Evolutionary conservation across 37 sponge, comb jelly and placozoan species (phyloP).

Genomic region (Theonella swinhoei): DNA sequence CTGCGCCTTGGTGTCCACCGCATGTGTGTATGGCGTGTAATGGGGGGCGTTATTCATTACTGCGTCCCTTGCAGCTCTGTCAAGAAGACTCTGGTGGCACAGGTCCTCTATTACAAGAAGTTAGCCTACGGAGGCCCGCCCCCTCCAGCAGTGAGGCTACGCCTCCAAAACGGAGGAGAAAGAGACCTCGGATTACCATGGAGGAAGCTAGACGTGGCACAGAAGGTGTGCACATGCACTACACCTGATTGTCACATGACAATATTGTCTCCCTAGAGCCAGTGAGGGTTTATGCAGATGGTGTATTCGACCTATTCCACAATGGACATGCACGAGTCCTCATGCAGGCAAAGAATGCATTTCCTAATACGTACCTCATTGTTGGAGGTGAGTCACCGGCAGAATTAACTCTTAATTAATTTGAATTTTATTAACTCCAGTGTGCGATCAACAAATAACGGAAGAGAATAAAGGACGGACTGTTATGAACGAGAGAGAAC

Average conservation of each 20-base stretch:
- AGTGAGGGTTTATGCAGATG: slow-evolving; percentile 95
- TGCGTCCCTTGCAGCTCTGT: no score
- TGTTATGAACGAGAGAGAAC: slow-evolving; percentile 86
- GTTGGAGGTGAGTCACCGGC: slow-evolving; percentile 98
- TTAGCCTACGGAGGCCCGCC: slow-evolving; percentile 23
- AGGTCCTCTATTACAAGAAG: no score
- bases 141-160: not conserved
- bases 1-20: no score
- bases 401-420: not conserved
- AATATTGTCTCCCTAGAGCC: slow-evolving; percentile 32
- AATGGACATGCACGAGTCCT: slow-evolving; percentile 89
- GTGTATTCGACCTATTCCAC: slow-evolving; percentile 97
- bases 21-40: no score
- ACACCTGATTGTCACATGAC: not conserved
- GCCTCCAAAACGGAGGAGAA: not conserved
- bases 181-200: slow-evolving; percentile 28
- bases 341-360: slow-evolving; percentile 93
- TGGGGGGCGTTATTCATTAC: no score
- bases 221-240: slow-evolving; percentile 3
- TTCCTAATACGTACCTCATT: slow-evolving; percentile 93
- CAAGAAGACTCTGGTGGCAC: no score
- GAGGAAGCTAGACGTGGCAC: slow-evolving; percentile 76
- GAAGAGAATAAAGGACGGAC: slow-evolving; percentile 81
- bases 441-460: not conserved
- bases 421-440: not conserved